These are phyloP conservation scores for Aphidius gifuensis DNA, from an alignment of 1,140 invertebrate species.

Conservation along the genomic window DNA sequence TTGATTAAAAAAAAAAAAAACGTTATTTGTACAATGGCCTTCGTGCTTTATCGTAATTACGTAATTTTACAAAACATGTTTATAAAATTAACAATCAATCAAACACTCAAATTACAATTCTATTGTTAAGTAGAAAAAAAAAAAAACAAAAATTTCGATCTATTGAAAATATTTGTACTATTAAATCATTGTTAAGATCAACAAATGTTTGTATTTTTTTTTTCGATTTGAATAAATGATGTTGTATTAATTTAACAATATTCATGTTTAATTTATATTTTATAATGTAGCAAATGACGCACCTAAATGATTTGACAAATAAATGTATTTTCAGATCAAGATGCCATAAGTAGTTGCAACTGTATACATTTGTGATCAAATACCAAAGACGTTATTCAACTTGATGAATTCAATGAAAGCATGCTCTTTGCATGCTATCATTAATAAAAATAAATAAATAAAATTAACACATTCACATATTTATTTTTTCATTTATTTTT, in stretches of 20 bases:
- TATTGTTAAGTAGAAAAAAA: neutral
- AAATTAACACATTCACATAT: no score
- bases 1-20: neutral
- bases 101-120: neutral
- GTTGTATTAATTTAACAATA: no score
- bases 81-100: neutral
- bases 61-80: neutral
- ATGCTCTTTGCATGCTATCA: no score
- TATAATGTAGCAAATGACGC: no score
- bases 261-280: no score
- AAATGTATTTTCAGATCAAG: constrained; percentile 13
- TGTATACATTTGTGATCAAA: constrained; percentile 11
- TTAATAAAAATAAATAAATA: no score
- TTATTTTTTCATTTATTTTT: no score
- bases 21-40: neutral
- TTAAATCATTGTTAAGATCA: neutral
- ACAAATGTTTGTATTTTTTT: neutral
- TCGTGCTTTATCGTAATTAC: neutral
- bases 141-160: neutral
- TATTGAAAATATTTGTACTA: neutral
- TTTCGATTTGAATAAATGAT: neutral
- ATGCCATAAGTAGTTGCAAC: constrained; percentile 6
- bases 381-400: constrained; percentile 25
- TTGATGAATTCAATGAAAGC: neutral
- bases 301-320: neutral